A percentile compares a stretch with the other conserved stretches of the same genome.
Evolutionary conservation across 2,113 vertebrate genomes (phyloP).

Genomic region (Elephantulus edwardii): DNA sequence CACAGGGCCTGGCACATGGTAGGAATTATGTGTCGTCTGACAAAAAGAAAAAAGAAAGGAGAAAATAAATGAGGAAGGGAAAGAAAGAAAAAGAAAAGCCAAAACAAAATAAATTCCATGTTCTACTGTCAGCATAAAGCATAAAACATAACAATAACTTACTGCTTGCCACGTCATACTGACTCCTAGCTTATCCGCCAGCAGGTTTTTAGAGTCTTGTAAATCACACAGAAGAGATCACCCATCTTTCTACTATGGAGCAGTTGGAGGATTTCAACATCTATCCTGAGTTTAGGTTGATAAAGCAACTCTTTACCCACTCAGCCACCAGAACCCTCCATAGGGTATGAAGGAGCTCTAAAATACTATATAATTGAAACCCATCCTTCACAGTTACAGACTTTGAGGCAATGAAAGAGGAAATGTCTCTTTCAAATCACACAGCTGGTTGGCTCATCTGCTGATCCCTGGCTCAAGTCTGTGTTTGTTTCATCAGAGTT

Average conservation of each 20-base stretch:
- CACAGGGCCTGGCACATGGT: neutral
- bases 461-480: neutral
- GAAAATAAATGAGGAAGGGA: neutral
- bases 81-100: too few species aligned
- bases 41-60: neutral
- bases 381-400: neutral
- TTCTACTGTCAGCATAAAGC: neutral
- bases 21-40: neutral
- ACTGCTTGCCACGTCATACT: too few species aligned
- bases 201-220: too few species aligned
- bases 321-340: too few species aligned
- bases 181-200: too few species aligned
- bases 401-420: neutral
- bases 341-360: neutral
- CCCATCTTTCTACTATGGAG: too few species aligned
- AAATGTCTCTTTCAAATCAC: neutral
- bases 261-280: too few species aligned
- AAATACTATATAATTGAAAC: neutral
- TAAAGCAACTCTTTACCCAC: too few species aligned
- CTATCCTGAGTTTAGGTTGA: too few species aligned
- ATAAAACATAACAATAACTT: neutral
- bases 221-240: too few species aligned
- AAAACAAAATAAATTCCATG: too few species aligned
- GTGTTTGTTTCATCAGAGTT: neutral
- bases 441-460: neutral